These are phyloP conservation scores for Chydorus sphaericus DNA, from an alignment of 2,888 invertebrate species.

Conservation along the genomic window DNA sequence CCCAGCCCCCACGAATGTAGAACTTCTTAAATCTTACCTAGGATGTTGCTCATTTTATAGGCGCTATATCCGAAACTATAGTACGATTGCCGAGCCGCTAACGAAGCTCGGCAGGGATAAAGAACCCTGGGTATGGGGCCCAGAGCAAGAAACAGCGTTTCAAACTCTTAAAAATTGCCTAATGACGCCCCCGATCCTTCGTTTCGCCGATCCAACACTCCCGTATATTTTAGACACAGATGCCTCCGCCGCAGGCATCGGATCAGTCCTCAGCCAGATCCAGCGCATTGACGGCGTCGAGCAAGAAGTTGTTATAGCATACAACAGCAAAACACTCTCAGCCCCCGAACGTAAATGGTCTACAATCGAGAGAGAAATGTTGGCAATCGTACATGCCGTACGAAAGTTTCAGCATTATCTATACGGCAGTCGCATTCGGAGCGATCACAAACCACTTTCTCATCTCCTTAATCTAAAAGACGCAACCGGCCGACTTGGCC, in stretches of 20 bases:
- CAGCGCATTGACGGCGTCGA: background rate
- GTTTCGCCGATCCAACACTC: slow-evolving; percentile 19
- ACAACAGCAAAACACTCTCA: background rate
- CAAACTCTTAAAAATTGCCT: slow-evolving; percentile 16
- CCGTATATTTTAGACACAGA: slow-evolving; percentile 19
- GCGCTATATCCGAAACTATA: background rate
- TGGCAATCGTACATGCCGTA: background rate
- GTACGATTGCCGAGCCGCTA: slow-evolving; percentile 8
- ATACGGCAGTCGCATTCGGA: slow-evolving; percentile 24
- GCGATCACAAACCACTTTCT: slow-evolving; percentile 33
- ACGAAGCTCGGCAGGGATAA: slow-evolving; percentile 15
- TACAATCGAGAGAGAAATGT: slow-evolving; percentile 5
- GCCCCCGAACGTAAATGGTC: background rate
- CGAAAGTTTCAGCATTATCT: background rate
- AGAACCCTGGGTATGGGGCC: slow-evolving; percentile 14
- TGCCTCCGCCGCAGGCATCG: slow-evolving; percentile 15
- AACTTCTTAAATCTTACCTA: background rate
- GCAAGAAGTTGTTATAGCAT: background rate
- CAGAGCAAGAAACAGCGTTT: background rate
- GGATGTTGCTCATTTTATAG: slow-evolving; percentile 7
- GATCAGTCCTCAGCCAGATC: slow-evolving; percentile 14
- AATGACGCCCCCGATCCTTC: slow-evolving; percentile 17
- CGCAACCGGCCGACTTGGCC: slow-evolving; percentile 28
- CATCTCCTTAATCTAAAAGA: slow-evolving; percentile 30
- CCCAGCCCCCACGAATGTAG: background rate